Evolutionary conservation across 2,113 vertebrate species (phyloP), one percentile per base, ranked within the genome.

Genomic region (Rhadina sibilatrix): DNA sequence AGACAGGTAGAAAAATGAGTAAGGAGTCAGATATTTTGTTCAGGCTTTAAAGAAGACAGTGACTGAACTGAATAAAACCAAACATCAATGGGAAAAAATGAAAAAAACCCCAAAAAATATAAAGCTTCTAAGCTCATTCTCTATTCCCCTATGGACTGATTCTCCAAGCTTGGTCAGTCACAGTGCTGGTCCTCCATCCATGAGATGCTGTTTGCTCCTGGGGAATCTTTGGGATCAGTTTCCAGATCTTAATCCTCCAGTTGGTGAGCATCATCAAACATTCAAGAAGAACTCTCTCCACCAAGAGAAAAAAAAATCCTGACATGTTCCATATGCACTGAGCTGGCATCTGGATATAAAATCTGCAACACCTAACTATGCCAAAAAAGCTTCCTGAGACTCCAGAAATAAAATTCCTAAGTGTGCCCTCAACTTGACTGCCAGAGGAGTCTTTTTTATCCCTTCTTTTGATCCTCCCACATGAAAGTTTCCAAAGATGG

Each of bases 321-420:
- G 64, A 69, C 44, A 35, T 2, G 10, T 93, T 90, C 82, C 85
- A 72, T 47, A 63, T 25, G 52, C 59, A 86, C 59, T 31, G 54
- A 68, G 52, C 37, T 91, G 80, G 82, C 84, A 91, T 92, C 95
- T 85, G 72, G 75, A 80, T 82, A 42, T 64, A 81, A 90, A 93
- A 90, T 64, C 86, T 81, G 79, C 35, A 86, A 68, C 49, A 93
- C 42, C 38, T 53, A 60, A 60, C 63, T 44, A 46, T 82, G 90
- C 94, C 96, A 87, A 90, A 92, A 93, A 88, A 30, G 3, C 69
- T 83, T 95, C 85, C 63, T 28, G 64, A 86, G 71, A 49, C 44
- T 92, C 60, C 76, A 86, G 63, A 88, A 93, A 78, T 80, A 88
- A 78, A 93, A 78, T 46, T 86, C 60, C 56, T 78, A 38, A 66